Evolutionary conservation across 2,888 invertebrate species (phyloP), one percentile per base, ranked within the genome.

Genomic region (Lasioglossum villosulum): DNA sequence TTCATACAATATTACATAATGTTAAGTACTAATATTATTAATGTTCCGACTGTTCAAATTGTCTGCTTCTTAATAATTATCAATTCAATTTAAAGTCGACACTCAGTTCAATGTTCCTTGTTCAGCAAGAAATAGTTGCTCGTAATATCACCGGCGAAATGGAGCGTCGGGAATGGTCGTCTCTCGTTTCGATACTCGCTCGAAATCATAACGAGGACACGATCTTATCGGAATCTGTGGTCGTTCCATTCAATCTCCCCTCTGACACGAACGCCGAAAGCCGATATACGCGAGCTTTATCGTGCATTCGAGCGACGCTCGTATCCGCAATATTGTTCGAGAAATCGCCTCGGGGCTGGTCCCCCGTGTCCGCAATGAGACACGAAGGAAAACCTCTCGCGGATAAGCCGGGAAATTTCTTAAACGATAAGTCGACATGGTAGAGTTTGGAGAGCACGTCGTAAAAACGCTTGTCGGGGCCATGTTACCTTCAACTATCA

Each of bases 201-300:
- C 73, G 73, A 82, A 82, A 84, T 80, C 80, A 80, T 80, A 77
- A 84, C 45, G 73, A 71, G 80, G 77, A 37, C 83, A 80, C 68
- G 74, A 74, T 74, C 63, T 68, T 74, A 80, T 84, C 76, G 77
- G 37, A 52, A 80, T 80, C 83, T 74, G 77, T 27, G 63, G 56
- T 74, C 80, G 83, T 80, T 84, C 74, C 80, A 84, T 84, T 84
- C 80, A 84, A 84, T 84, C 83, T 77, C 52, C 19, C n/a, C 59
- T 52, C 37, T 23, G 34, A 23, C 68, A 12, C 12, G 37, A 10
- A 27, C 37, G n/a, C 56, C 72, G 74, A 82, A 72, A 52, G 52
- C 80, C 74, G 77, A 63, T 80, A 77, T 75, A 80, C 75, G 45
- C 80, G 68, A 80, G 76, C 76, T 83, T 83, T 77, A 80, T 77